These are phyloP conservation scores for Orius insidiosus DNA, from an alignment of 1,140 invertebrate genomes.

Conservation along the genomic window DNA sequence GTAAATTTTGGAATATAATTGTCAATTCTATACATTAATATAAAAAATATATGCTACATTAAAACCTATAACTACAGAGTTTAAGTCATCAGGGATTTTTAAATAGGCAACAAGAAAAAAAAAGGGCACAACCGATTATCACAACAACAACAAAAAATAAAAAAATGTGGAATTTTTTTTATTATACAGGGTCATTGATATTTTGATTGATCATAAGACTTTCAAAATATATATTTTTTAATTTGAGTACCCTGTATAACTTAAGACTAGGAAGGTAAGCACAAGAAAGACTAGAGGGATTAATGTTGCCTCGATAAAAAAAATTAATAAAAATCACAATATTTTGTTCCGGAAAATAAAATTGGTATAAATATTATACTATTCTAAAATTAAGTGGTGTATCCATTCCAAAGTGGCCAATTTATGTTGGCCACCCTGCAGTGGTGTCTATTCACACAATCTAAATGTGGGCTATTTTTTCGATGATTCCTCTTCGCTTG, in stretches of 20 bases:
- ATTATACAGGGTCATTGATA: too few species aligned
- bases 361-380: too few species aligned
- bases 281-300: too few species aligned
- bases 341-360: too few species aligned
- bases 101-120: conserved; percentile 1
- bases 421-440: neutral
- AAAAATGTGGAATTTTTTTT: too few species aligned
- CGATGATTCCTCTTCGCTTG: conserved; percentile 34
- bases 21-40: conserved; percentile 3
- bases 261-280: too few species aligned
- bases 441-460: neutral
- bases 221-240: conserved; percentile 4
- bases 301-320: too few species aligned
- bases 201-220: too few species aligned
- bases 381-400: too few species aligned
- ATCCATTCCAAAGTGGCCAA: too few species aligned
- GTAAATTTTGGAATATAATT: neutral
- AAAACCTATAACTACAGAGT: conserved; percentile 7
- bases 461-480: conserved; percentile 15
- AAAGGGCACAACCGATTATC: conserved; percentile 3
- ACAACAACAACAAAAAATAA: neutral
- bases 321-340: too few species aligned
- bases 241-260: too few species aligned
- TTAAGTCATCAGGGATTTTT: conserved; percentile 8
- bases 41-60: neutral